Evolutionary conservation across 2,888 invertebrate genomes (phyloP).

Genomic region (Chrysolina oricalcia): DNA sequence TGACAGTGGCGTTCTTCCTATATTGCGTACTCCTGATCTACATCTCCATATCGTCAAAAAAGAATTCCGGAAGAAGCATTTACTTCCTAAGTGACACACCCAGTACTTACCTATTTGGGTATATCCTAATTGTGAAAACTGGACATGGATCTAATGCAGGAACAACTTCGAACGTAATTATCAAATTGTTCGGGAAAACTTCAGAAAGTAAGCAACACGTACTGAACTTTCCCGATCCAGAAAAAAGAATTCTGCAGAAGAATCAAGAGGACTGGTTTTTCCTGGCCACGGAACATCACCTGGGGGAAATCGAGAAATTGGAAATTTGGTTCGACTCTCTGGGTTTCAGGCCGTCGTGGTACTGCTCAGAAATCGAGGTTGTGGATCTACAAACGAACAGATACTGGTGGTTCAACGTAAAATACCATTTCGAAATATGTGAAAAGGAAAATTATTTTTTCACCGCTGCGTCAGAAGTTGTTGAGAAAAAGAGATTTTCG

Average conservation of each 20-base stretch:
- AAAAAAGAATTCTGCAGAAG: constrained; percentile 57
- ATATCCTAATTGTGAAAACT: constrained; percentile 58
- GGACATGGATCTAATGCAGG: constrained; percentile 54
- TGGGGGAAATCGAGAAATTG: constrained; percentile 59
- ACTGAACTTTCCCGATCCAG: constrained; percentile 64
- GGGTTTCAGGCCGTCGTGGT: constrained; percentile 61
- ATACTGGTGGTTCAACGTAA: constrained; percentile 57
- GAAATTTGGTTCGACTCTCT: constrained; percentile 61
- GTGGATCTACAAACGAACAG: constrained; percentile 58
- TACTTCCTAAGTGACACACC: constrained; percentile 57
- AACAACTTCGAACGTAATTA: constrained; percentile 60
- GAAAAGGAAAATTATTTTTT: constrained; percentile 36
- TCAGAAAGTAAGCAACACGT: constrained; percentile 59
- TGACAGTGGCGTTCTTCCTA: constrained; percentile 46
- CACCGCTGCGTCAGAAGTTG: constrained; percentile 23
- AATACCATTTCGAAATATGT: constrained; percentile 55
- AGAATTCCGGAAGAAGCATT: constrained; percentile 28
- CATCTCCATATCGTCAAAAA: no score
- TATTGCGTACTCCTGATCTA: constrained; percentile 50
- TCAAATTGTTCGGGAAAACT: constrained; percentile 56
- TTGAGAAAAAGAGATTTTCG: constrained; percentile 4
- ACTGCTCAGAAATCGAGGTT: constrained; percentile 57
- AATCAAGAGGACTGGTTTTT: constrained; percentile 61
- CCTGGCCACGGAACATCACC: constrained; percentile 55
- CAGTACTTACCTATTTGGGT: constrained; percentile 52